phyloP scores from a whole-genome alignment of 1,140 invertebrate species.

The Samia ricini region DNA sequence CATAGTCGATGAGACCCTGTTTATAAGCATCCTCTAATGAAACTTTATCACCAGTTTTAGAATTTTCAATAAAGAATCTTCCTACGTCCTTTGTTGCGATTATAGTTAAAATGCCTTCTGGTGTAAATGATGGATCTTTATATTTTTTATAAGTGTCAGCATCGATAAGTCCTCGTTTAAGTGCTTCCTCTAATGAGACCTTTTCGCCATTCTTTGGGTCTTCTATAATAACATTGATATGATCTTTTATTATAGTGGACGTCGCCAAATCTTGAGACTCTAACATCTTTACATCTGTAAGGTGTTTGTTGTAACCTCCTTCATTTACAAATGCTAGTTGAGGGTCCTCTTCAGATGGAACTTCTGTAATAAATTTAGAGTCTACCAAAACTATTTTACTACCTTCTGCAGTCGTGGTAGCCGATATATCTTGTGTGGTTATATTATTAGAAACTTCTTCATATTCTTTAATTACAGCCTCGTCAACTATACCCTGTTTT shows the following conservation, averaged over 20 bases:
- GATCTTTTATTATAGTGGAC: background rate
- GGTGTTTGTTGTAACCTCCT: background rate
- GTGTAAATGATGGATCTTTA: background rate
- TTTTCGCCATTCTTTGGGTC: conserved; percentile 4
- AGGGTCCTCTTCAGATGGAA: background rate
- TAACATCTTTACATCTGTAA: background rate
- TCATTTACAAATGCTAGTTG: background rate
- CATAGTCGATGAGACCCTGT: conserved; percentile 2
- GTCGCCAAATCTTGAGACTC: too few relatives aligned
- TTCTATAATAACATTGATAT: background rate
- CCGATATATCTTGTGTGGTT: background rate
- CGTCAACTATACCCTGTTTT: background rate
- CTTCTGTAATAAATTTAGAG: background rate
- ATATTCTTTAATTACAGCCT: background rate
- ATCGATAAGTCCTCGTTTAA: conserved; percentile 2
- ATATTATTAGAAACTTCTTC: background rate
- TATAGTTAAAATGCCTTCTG: background rate
- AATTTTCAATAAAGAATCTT: background rate
- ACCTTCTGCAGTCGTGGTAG: background rate
- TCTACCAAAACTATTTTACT: background rate
- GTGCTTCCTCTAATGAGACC: conserved; percentile 3
- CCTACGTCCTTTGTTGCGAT: background rate
- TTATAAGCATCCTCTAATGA: conserved; percentile 4
- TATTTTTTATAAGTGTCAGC: conserved; percentile 8
- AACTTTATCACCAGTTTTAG: conserved; percentile 6